phyloP scores from a whole-genome alignment of 2,888 invertebrate genomes.

The Boloria selene region DNA sequence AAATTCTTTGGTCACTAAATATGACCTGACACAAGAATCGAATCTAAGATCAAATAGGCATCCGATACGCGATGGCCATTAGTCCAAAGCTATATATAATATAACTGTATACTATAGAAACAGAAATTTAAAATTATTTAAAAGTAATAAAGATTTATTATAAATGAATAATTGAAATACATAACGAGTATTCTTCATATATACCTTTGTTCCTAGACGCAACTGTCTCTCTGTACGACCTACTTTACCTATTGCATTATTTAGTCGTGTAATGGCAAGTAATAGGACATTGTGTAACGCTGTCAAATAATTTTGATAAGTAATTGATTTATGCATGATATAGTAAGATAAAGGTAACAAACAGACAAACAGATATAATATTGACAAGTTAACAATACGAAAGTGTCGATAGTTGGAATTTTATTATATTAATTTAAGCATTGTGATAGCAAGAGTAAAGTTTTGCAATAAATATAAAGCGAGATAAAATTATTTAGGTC shows the following conservation, averaged over 20 bases:
- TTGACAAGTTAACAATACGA: slow-evolving; percentile 26
- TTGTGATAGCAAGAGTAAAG: background rate
- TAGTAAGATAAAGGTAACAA: slow-evolving; percentile 34
- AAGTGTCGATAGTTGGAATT: background rate
- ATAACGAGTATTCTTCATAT: no score
- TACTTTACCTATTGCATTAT: slow-evolving; percentile 36
- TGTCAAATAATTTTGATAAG: slow-evolving; percentile 44
- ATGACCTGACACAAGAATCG: no score
- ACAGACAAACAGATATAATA: slow-evolving; percentile 30
- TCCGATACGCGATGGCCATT: no score
- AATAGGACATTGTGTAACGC: slow-evolving; percentile 43
- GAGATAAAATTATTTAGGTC: slow-evolving; percentile 1
- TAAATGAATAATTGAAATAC: no score
- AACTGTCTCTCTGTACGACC: slow-evolving; percentile 25
- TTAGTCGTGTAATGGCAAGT: slow-evolving; percentile 46
- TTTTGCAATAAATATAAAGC: slow-evolving; percentile 11
- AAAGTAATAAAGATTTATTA: no score
- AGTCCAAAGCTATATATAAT: no score
- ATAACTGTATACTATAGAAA: no score
- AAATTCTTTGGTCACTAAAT: no score
- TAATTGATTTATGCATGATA: slow-evolving; percentile 46
- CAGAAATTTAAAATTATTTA: no score
- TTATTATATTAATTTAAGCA: background rate
- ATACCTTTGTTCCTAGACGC: no score
- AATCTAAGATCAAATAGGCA: no score